phyloP scores from a whole-genome alignment of 2,888 invertebrate genomes.

The Pristionchus exspectatus region DNA sequence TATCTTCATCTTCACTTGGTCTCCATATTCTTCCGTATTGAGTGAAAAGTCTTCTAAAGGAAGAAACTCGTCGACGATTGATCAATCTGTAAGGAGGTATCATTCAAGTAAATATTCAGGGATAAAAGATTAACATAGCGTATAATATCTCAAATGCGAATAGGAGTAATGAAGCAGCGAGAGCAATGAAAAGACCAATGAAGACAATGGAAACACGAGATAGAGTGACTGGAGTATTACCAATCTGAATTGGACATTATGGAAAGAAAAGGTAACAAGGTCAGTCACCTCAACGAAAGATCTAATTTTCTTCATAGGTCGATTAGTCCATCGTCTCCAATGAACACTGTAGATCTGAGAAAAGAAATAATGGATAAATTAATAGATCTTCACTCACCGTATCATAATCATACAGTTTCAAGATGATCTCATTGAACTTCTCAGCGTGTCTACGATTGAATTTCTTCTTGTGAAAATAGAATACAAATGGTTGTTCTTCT shows the following conservation, averaged over 20 bases:
- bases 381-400: background rate
- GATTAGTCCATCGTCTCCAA: constrained; percentile 53
- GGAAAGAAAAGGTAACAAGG: background rate
- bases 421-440: constrained; percentile 36
- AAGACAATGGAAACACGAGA: constrained; percentile 49
- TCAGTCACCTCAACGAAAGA: constrained; percentile 24
- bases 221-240: constrained; percentile 26
- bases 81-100: background rate
- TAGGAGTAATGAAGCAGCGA: background rate
- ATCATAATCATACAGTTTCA: constrained; percentile 53
- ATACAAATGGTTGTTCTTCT: constrained; percentile 55
- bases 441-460: constrained; percentile 35
- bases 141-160: background rate
- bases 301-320: constrained; percentile 47
- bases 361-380: too few relatives aligned
- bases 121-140: constrained; percentile 1
- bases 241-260: constrained; percentile 10
- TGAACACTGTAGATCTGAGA: constrained; percentile 42
- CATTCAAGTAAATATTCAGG: too few relatives aligned
- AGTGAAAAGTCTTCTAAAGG: background rate
- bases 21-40: background rate
- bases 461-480: constrained; percentile 49
- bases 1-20: background rate
- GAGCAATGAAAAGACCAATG: background rate
- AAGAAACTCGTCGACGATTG: background rate